Conservation (phyloP, 1,140 invertebrate species). For the Thaumetopoea pityocampa region DNA sequence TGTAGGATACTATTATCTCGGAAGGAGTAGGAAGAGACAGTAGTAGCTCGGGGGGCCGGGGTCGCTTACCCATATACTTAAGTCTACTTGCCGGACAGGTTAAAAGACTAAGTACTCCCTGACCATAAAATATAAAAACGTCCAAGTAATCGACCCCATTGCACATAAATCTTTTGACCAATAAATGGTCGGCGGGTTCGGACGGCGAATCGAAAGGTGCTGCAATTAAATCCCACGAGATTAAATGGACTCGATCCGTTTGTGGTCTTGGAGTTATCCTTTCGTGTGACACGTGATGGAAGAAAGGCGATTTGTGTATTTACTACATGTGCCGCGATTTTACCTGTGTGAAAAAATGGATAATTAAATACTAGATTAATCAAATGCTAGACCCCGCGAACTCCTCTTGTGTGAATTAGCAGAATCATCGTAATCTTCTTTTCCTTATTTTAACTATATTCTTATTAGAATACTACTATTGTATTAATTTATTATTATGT, state of each 20-base stretch:
- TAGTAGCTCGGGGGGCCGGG: no score
- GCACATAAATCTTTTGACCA: constrained; percentile 24
- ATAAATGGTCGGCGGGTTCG: constrained; percentile 40
- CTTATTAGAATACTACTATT: no score
- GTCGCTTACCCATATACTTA: constrained; percentile 45
- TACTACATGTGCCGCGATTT: no score
- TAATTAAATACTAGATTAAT: no score
- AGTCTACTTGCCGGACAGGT: constrained; percentile 40
- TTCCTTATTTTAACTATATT: no score
- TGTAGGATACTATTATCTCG: no score
- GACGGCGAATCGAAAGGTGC: constrained; percentile 53
- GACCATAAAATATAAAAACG: constrained; percentile 3
- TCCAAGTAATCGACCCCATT: constrained; percentile 11
- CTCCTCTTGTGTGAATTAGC: no score
- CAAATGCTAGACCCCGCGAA: no score
- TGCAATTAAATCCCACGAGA: constrained; percentile 63
- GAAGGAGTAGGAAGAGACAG: no score
- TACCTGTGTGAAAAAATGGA: neutral
- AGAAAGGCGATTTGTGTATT: neutral
- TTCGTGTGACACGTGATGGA: constrained; percentile 21
- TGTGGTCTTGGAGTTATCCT: constrained; percentile 38
- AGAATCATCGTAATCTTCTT: no score
- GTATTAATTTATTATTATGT: no score
- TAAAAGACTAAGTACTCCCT: neutral
- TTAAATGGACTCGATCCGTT: constrained; percentile 63